A percentile compares a stretch with the other conserved stretches of the same genome.
phyloP scores from a whole-genome alignment of 1,140 invertebrate species.

The Ceratitis capitata region DNA sequence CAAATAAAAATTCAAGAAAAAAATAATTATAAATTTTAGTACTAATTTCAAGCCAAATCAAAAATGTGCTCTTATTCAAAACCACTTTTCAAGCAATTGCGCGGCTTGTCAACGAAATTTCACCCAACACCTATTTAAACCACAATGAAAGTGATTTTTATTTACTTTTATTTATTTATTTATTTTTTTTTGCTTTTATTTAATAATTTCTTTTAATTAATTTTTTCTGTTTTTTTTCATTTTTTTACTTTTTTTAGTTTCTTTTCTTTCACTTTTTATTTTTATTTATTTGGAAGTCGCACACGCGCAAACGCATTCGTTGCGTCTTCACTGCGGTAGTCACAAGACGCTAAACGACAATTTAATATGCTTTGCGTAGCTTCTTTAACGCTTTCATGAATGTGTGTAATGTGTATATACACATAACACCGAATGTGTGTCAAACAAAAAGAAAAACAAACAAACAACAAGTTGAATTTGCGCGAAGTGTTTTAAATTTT shows the following conservation, averaged over 20 bases:
- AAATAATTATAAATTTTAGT: too few relatives aligned
- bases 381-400: neutral
- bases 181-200: neutral
- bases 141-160: neutral
- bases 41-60: neutral
- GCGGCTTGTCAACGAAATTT: slow-evolving; percentile 9
- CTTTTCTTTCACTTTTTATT: neutral
- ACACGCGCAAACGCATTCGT: neutral
- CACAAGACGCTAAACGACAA: neutral
- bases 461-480: too few relatives aligned
- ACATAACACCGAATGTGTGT: neutral
- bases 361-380: slow-evolving; percentile 2
- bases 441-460: neutral
- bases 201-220: neutral
- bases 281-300: neutral
- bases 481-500: too few relatives aligned
- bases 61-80: neutral
- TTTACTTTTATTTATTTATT: neutral
- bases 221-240: neutral
- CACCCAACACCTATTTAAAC: neutral
- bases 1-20: too few relatives aligned
- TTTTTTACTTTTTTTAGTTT: neutral
- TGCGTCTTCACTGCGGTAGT: neutral
- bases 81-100: neutral
- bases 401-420: neutral